Evolutionary conservation across 2,113 vertebrate genomes (phyloP).

Genomic region (Paradisaea rubra): DNA sequence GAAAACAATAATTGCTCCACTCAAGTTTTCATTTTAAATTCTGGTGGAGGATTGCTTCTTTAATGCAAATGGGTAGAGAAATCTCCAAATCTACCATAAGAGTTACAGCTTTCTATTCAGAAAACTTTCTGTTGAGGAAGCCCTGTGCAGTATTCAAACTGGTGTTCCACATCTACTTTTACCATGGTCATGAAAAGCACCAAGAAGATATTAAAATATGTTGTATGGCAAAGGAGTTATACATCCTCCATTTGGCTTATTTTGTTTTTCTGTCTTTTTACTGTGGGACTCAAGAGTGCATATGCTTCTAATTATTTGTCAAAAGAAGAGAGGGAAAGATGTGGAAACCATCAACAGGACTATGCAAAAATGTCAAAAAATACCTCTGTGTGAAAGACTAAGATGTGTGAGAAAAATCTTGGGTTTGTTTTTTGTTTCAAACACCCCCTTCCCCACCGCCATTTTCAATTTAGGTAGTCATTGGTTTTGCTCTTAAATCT

Average conservation of each 20-base stretch:
- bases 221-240: neutral
- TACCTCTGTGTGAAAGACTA: fast-evolving
- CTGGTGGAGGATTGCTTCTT: neutral
- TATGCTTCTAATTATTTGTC: neutral
- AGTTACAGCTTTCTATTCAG: neutral
- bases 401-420: neutral
- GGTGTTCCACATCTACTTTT: neutral
- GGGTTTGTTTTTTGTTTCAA: neutral
- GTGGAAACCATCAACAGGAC: neutral
- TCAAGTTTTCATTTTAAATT: neutral
- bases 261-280: neutral
- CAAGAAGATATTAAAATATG: neutral
- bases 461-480: neutral
- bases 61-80: neutral
- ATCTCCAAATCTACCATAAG: neutral
- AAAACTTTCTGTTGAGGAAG: neutral
- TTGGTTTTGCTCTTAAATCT: neutral
- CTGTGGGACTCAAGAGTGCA: neutral
- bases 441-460: neutral
- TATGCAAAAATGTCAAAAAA: neutral
- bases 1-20: neutral
- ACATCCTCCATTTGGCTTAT: neutral
- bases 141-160: neutral
- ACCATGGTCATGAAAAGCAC: neutral
- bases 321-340: neutral